phyloP scores from a whole-genome alignment of 1,140 invertebrate genomes.

The Drosophila suzukii region DNA sequence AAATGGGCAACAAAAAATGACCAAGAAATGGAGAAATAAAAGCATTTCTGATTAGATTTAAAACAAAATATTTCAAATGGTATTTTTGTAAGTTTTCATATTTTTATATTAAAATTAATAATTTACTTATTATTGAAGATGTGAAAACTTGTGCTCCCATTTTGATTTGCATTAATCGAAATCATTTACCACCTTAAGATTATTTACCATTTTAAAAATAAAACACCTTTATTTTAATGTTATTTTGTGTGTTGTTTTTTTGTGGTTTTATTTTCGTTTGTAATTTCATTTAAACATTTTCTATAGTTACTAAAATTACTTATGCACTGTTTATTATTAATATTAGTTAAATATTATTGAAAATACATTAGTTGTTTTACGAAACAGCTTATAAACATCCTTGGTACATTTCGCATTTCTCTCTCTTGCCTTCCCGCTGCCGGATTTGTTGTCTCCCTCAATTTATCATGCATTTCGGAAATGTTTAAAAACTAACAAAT shows the following conservation, averaged over 20 bases:
- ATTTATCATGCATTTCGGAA: conserved; percentile 59
- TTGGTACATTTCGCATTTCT: conserved; percentile 73
- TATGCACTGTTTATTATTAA: conserved; percentile 81
- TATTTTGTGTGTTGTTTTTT: conserved; percentile 29
- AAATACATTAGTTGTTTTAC: conserved; percentile 82
- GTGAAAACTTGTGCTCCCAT: too few species aligned
- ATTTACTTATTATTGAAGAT: too few species aligned
- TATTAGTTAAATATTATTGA: conserved; percentile 83
- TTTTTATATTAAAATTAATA: too few species aligned
- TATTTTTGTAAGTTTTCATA: too few species aligned
- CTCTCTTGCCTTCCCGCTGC: not conserved
- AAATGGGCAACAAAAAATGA: too few species aligned
- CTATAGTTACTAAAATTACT: conserved; percentile 84
- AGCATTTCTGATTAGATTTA: too few species aligned
- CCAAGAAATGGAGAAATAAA: too few species aligned
- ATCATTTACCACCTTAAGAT: too few species aligned
- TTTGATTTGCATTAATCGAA: too few species aligned
- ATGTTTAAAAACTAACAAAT: conserved; percentile 80
- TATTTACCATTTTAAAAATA: not conserved
- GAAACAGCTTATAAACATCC: conserved; percentile 82
- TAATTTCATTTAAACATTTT: conserved; percentile 84
- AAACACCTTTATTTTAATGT: conserved; percentile 9
- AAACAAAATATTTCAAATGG: too few species aligned
- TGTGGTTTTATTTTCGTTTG: conserved; percentile 79
- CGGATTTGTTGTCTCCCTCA: conserved; percentile 26